phyloP scores from a whole-genome alignment of 2,888 invertebrate genomes.

The Caenorhabditis sinica region DNA sequence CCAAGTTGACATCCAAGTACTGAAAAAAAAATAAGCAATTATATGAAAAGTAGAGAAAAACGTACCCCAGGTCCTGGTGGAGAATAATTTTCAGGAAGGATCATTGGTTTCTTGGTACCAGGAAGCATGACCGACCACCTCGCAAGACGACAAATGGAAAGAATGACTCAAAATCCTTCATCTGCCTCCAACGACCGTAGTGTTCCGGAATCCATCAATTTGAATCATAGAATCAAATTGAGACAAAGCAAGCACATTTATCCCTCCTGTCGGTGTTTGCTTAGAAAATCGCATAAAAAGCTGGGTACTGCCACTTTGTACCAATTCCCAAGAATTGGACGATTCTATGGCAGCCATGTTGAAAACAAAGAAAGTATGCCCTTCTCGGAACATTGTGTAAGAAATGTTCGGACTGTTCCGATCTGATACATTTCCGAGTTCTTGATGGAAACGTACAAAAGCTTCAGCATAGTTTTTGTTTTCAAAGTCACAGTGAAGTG shows the following conservation, averaged over 20 bases:
- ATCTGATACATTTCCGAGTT: no score
- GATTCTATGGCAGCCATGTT: neutral
- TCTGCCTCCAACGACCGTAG: no score
- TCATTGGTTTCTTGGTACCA: neutral
- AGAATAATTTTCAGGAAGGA: neutral
- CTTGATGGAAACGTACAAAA: no score
- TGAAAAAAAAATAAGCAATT: neutral
- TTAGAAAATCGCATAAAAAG: slow-evolving; percentile 24
- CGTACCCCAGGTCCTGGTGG: slow-evolving; percentile 8
- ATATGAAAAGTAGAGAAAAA: neutral
- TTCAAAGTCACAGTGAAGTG: no score
- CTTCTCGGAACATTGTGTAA: slow-evolving; percentile 2
- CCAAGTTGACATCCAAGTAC: neutral
- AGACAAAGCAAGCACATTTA: slow-evolving; percentile 23
- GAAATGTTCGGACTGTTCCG: neutral
- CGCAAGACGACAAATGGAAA: neutral
- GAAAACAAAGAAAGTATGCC: slow-evolving; percentile 9
- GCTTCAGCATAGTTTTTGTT: no score
- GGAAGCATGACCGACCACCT: slow-evolving; percentile 6
- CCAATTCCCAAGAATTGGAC: neutral
- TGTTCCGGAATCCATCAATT: neutral
- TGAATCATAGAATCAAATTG: neutral
- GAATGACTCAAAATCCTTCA: no score
- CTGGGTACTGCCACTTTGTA: neutral
- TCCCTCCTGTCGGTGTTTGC: slow-evolving; percentile 18